Evolutionary conservation across 1,140 invertebrate genomes (phyloP).

Genomic region (Trialeurodes vaporariorum): DNA sequence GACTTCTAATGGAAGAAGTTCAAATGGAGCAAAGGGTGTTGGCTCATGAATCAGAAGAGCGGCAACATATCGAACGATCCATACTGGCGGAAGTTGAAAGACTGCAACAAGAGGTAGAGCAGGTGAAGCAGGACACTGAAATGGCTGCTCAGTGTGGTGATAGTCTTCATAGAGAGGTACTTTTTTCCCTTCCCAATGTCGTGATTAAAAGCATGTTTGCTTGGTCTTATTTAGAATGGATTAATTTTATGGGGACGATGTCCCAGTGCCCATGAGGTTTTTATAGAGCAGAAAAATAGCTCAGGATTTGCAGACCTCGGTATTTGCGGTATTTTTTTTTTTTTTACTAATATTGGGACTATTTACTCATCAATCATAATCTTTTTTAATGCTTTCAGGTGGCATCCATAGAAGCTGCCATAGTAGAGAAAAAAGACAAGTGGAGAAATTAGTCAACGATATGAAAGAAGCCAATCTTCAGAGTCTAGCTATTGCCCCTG

Average conservation of each 20-base stretch:
- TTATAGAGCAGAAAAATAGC: no score
- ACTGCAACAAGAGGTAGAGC: conserved; percentile 67
- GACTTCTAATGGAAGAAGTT: conserved; percentile 48
- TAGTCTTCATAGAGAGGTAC: conserved; percentile 61
- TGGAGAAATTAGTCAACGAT: conserved; percentile 70
- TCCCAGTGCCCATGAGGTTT: no score
- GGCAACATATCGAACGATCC: conserved; percentile 58
- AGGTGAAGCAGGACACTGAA: conserved; percentile 67
- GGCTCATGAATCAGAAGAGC: conserved; percentile 44
- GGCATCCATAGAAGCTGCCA: conserved; percentile 58
- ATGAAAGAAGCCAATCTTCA: conserved; percentile 87
- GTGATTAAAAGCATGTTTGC: no score
- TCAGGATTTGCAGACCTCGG: no score
- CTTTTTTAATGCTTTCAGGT: conserved; percentile 37
- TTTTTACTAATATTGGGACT: no score
- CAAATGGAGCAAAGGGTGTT: conserved; percentile 43
- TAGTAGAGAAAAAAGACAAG: conserved; percentile 71
- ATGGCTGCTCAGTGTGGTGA: conserved; percentile 66
- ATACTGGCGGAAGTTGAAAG: conserved; percentile 66
- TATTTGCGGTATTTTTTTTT: no score
- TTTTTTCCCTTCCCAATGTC: no score
- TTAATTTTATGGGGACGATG: no score
- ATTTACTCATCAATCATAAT: conserved; percentile 14
- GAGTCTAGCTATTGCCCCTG: conserved; percentile 64
- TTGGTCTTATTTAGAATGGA: no score